phyloP scores from a whole-genome alignment of 2,888 invertebrate species.

The Gastracanthus pulcherrimus region DNA sequence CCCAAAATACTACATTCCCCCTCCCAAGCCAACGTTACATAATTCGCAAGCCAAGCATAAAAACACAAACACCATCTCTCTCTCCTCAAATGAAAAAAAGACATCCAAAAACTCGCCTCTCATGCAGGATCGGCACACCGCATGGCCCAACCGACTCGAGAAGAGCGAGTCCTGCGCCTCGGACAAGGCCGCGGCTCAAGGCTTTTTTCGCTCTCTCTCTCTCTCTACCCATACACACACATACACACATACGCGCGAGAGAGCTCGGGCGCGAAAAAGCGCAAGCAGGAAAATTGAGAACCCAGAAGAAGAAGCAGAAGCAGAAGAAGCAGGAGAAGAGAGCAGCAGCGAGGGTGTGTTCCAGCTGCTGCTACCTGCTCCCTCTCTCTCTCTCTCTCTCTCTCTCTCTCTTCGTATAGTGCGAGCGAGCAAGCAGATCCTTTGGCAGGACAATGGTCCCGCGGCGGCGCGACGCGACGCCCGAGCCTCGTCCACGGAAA shows the following conservation, averaged over 20 bases:
- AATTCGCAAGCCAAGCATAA: not conserved
- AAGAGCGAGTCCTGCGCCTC: too few relatives aligned
- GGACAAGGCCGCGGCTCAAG: slow-evolving; percentile 37
- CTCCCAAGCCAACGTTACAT: not conserved
- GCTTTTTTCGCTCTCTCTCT: slow-evolving; percentile 22
- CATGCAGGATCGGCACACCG: not conserved
- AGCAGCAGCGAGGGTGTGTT: slow-evolving; percentile 6
- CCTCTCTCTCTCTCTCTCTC: not conserved
- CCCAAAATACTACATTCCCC: too few relatives aligned
- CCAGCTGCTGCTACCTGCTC: slow-evolving; percentile 50
- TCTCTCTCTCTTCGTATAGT: too few relatives aligned
- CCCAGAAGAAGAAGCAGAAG: slow-evolving; percentile 1
- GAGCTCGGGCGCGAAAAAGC: slow-evolving; percentile 30
- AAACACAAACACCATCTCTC: not conserved
- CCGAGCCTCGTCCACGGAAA: slow-evolving; percentile 16
- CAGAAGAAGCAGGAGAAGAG: not conserved
- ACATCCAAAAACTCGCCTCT: not conserved
- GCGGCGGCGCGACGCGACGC: slow-evolving; percentile 26
- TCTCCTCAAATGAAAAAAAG: not conserved
- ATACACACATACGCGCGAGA: not conserved
- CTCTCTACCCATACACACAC: not conserved
- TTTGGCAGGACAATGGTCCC: slow-evolving; percentile 51
- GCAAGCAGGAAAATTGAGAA: slow-evolving; percentile 46
- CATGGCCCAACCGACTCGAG: not conserved
- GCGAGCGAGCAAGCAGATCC: slow-evolving; percentile 21